Base-by-base conservation (phyloP, 1,140 invertebrate genomes). In the Macrocentrus cingulum region DNA sequence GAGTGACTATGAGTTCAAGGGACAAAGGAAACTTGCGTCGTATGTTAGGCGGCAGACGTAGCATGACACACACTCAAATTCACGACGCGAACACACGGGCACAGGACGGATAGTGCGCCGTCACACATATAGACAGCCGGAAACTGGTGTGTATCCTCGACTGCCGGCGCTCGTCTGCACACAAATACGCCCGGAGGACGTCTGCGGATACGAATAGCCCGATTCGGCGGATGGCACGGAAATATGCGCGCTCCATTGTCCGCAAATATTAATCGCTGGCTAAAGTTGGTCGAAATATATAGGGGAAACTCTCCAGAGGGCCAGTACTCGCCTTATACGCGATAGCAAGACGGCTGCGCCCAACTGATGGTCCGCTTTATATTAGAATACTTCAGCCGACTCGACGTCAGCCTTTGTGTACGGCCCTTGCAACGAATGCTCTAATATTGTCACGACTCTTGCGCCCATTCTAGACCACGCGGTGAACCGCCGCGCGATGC, bases 21-120 rank as follows among this genome's bases (percentile, higher is more conserved):
- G 61, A 71, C 69, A 71, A 71, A 69, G 69, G 67, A 69, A 71
- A 71, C 66, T 71, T 71, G 57, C 61, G 45, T 68, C 69, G 69
- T 71, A 71, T 63, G 67, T 71, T 69, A 69, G 59, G 52, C 53
- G 56, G 58, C 66, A 68, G 66, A 65, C 66, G 65, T 62, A 61
- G 52, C 66, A 46, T 67, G 66, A 67, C 68, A 67, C 60, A 66
- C 58, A 62, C 60, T n/a, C n/a, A n/a, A n/a, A n/a, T n/a, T n/a
- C n/a, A n/a, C n/a, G n/a, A n/a, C n/a, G n/a, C n/a, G n/a, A 44
- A 15, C 9, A 11, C 1, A 19, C 13, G 16, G 4, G 13, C 41
- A 7, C 18, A 18, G 25, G 25, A 32, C n/a, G 22, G 46, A 49
- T n/a, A n/a, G n/a, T n/a, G n/a, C 15, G 36, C 29, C 23, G 11